phyloP scores from a whole-genome alignment of 1,140 invertebrate species.

The Pygmarrhopalites habei region DNA sequence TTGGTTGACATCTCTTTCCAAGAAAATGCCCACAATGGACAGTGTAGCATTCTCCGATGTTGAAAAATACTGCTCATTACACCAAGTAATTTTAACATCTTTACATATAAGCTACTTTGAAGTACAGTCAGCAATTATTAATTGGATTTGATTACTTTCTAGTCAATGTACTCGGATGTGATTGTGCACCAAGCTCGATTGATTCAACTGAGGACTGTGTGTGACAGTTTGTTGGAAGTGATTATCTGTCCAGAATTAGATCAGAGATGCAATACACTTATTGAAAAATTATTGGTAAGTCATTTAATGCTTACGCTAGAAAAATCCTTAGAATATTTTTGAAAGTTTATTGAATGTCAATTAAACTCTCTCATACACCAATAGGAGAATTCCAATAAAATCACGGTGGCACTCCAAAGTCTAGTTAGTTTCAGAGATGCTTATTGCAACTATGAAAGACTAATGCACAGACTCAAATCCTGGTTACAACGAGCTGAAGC shows the following conservation, averaged over 20 bases:
- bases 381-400: constrained; percentile 67
- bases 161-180: constrained; percentile 66
- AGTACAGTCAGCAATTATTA: constrained; percentile 55
- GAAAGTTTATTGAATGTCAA: too few relatives aligned
- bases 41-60: constrained; percentile 70
- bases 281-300: constrained; percentile 61
- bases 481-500: constrained; percentile 65
- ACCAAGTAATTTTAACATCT: constrained; percentile 49
- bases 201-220: constrained; percentile 60
- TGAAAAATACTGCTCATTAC: constrained; percentile 72
- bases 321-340: too few relatives aligned
- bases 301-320: too few relatives aligned
- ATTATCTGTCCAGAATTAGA: constrained; percentile 64
- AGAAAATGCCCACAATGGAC: constrained; percentile 67
- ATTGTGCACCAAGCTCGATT: constrained; percentile 68
- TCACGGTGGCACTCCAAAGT: constrained; percentile 60
- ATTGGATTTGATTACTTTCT: neutral
- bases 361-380: too few relatives aligned
- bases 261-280: constrained; percentile 57
- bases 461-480: constrained; percentile 61
- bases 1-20: constrained; percentile 71
- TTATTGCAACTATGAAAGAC: constrained; percentile 62
- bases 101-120: constrained; percentile 66
- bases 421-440: constrained; percentile 65
- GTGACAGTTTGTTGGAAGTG: constrained; percentile 62